Evolutionary conservation across 92 coral and sea anemone genomes (phyloP).

Genomic region (Montipora capitata): DNA sequence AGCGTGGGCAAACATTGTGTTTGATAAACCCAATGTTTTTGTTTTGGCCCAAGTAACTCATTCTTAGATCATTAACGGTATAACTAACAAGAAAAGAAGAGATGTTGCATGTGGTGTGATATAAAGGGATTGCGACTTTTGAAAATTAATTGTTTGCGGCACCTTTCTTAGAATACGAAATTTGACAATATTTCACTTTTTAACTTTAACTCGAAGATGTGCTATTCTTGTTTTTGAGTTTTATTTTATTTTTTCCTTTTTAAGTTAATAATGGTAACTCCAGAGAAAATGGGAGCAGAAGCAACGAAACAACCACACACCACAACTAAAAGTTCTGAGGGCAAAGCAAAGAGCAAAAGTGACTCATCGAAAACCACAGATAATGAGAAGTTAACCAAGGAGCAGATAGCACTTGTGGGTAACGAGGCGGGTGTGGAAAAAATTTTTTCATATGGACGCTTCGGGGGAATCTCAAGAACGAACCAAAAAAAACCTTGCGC

Average conservation of each 20-base stretch:
- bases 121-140: too few species aligned
- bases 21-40: too few species aligned
- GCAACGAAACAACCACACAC: background rate
- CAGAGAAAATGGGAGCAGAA: constrained; percentile 25
- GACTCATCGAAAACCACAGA: constrained; percentile 8
- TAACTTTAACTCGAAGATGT: background rate
- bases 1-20: too few species aligned
- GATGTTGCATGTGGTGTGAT: too few species aligned
- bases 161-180: background rate
- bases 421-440: background rate
- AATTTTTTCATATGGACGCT: background rate
- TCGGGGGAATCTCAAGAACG: constrained; percentile 33
- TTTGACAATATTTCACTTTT: constrained; percentile 1
- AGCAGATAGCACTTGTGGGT: background rate
- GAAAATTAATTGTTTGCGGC: too few species aligned
- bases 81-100: too few species aligned
- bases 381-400: background rate
- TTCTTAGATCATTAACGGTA: too few species aligned
- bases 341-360: background rate
- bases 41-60: too few species aligned
- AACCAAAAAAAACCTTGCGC: background rate
- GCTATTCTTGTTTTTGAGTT: background rate
- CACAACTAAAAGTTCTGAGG: background rate
- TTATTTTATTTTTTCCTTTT: background rate
- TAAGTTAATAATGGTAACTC: constrained; percentile 71